These are phyloP conservation scores for Vireo altiloquus DNA, from an alignment of 2,113 vertebrate genomes.

Conservation along the genomic window DNA sequence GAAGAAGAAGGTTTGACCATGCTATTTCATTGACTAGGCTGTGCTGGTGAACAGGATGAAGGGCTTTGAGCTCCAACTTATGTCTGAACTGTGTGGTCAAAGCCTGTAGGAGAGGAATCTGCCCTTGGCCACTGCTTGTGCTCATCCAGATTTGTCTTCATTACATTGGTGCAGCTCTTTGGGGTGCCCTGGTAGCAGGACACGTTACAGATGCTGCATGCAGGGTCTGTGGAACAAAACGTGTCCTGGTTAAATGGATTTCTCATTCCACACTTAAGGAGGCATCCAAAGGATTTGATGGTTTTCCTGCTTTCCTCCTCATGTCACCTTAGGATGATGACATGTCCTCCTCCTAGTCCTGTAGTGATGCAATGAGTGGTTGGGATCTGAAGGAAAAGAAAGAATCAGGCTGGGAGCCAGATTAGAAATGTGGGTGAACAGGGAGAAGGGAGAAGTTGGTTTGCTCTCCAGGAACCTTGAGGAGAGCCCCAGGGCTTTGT, in stretches of 20 bases:
- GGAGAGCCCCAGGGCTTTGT: not conserved
- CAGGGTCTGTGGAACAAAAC: not conserved
- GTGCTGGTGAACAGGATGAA: not conserved
- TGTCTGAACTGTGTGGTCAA: not conserved
- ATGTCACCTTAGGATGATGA: not conserved
- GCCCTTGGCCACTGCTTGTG: not conserved
- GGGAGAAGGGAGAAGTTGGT: not conserved
- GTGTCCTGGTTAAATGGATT: not conserved
- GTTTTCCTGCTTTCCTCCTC: not conserved
- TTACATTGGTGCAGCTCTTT: not conserved
- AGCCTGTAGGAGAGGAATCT: not conserved
- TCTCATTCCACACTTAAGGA: not conserved
- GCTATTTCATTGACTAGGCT: not conserved
- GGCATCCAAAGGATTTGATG: not conserved
- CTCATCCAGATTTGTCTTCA: not conserved
- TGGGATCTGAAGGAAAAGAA: not conserved
- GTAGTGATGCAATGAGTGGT: accelerated
- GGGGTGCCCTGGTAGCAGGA: not conserved
- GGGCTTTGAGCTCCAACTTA: not conserved
- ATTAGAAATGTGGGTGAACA: not conserved
- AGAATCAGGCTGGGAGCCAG: not conserved
- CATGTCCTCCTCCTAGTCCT: not conserved
- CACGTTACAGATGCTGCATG: accelerated
- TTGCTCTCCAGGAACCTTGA: not conserved
- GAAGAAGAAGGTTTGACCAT: not conserved